These are phyloP conservation scores for Resseliella maxima DNA, from an alignment of 2,888 invertebrate species.

Conservation along the genomic window DNA sequence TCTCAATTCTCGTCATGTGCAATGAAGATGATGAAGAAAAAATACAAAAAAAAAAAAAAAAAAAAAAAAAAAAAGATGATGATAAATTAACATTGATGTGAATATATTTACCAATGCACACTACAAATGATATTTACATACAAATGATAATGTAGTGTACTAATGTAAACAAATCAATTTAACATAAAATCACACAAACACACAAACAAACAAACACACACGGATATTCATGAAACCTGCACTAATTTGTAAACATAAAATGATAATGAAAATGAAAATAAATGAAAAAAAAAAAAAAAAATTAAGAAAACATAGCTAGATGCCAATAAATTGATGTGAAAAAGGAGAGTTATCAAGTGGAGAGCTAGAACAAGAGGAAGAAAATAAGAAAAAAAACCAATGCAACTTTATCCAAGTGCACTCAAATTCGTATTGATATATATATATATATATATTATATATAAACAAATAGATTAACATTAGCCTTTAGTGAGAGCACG, in stretches of 20 bases:
- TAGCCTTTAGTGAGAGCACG: constrained; percentile 3
- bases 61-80: background rate
- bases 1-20: background rate
- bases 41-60: background rate
- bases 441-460: background rate
- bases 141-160: background rate
- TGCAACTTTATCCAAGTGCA: constrained; percentile 31
- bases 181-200: background rate
- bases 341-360: background rate
- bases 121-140: background rate
- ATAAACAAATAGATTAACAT: background rate
- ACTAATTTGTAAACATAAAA: background rate
- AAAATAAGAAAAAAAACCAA: background rate
- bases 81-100: background rate
- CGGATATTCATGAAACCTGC: constrained; percentile 23
- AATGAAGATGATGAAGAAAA: background rate
- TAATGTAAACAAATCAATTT: background rate
- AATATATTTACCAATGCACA: background rate
- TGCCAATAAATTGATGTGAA: background rate
- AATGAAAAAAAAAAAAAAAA: background rate
- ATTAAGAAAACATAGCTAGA: background rate
- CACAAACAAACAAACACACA: background rate
- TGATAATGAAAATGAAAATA: background rate
- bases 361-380: no score
- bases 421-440: constrained; percentile 35